phyloP scores from a whole-genome alignment of 2,888 invertebrate genomes.

The Crepidodera aurea region DNA sequence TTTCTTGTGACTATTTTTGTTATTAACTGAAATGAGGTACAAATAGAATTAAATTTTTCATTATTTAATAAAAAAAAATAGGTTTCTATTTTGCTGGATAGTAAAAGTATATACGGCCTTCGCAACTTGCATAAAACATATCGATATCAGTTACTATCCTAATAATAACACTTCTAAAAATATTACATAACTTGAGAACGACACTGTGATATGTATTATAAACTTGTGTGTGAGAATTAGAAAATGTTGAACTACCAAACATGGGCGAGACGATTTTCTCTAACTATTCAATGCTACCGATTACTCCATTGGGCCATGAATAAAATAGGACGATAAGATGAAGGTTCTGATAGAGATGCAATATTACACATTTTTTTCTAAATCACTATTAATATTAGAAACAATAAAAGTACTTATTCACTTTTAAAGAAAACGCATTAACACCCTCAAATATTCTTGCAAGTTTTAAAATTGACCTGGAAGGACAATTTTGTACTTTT shows the following conservation, averaged over 20 bases:
- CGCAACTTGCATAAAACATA: slow-evolving; percentile 25
- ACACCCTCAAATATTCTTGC: no score
- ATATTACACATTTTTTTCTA: slow-evolving; percentile 5
- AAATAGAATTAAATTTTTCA: no score
- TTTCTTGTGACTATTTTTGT: no score
- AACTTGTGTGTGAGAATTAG: slow-evolving; percentile 31
- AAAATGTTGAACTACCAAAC: slow-evolving; percentile 33
- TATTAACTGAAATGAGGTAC: no score
- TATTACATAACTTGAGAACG: slow-evolving; percentile 26
- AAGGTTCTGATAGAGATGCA: slow-evolving; percentile 20
- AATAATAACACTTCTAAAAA: slow-evolving; percentile 27
- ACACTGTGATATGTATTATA: slow-evolving; percentile 23
- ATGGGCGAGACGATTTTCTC: slow-evolving; percentile 34
- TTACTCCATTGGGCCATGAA: slow-evolving; percentile 37
- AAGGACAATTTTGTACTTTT: no score
- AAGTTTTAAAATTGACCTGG: no score
- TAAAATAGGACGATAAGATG: slow-evolving; percentile 26
- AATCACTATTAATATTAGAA: no score
- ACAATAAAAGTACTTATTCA: no score
- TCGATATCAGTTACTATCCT: slow-evolving; percentile 23
- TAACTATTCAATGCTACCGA: slow-evolving; percentile 33
- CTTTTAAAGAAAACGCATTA: no score
- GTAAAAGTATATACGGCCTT: slow-evolving; percentile 25
- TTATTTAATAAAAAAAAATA: no score
- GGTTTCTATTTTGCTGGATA: not conserved